Evolutionary conservation across 2,888 invertebrate genomes (phyloP).

Genomic region (Entomobrya proxima): DNA sequence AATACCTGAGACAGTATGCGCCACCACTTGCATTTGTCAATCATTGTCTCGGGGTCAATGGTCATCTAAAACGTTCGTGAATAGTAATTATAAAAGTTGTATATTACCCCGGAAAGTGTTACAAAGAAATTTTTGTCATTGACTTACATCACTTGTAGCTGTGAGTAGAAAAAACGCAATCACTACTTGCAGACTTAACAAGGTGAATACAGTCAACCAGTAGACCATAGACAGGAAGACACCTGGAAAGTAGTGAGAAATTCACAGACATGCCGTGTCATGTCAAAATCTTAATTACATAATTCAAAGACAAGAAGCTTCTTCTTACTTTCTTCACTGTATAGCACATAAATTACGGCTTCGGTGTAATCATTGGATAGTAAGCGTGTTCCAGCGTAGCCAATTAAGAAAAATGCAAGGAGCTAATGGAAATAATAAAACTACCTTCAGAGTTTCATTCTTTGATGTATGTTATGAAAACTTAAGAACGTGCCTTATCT

Average conservation of each 20-base stretch:
- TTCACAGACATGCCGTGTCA: background rate
- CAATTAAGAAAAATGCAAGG: constrained; percentile 70
- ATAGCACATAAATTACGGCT: constrained; percentile 64
- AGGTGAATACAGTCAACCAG: constrained; percentile 72
- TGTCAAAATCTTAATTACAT: background rate
- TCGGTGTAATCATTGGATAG: constrained; percentile 70
- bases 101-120: too few relatives aligned
- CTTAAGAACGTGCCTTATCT: background rate
- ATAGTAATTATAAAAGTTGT: background rate
- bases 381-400: constrained; percentile 70
- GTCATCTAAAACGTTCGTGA: constrained; percentile 70
- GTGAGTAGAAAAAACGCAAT: constrained; percentile 73
- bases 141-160: constrained; percentile 74
- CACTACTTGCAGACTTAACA: constrained; percentile 73
- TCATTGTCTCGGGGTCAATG: constrained; percentile 74
- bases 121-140: too few relatives aligned
- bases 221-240: constrained; percentile 70
- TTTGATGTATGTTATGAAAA: background rate
- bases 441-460: background rate
- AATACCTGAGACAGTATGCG: constrained; percentile 68
- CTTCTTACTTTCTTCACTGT: constrained; percentile 68
- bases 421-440: constrained; percentile 45
- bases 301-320: background rate
- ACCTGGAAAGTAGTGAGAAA: constrained; percentile 25
- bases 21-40: constrained; percentile 74